Conservation (phyloP, 2,797 vertebrate genomes). For the Limnodromus scolopaceus region DNA sequence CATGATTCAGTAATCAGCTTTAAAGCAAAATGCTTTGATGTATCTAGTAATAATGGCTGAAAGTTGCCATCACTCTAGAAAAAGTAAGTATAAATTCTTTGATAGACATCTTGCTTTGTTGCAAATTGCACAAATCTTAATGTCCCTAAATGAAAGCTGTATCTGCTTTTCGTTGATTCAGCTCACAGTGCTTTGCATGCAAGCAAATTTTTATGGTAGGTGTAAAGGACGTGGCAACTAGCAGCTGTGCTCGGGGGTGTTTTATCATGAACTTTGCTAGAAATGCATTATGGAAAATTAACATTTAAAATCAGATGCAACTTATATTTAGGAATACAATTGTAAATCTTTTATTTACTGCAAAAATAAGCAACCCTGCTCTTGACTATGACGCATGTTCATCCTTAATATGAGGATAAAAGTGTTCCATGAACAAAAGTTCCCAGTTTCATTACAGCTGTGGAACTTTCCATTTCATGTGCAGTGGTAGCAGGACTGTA, state of each 20-base stretch:
- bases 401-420: neutral
- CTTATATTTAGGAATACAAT: neutral
- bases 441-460: constrained; percentile 1
- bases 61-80: neutral
- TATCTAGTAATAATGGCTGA: neutral
- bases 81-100: neutral
- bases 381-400: neutral
- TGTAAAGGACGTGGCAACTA: neutral
- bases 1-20: neutral
- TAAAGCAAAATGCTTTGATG: constrained; percentile 31
- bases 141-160: neutral
- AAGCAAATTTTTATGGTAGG: neutral
- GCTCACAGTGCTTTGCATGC: neutral
- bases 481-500: neutral
- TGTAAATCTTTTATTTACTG: neutral
- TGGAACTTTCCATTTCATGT: constrained; percentile 49
- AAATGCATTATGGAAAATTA: neutral
- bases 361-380: neutral
- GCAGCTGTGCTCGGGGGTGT: neutral
- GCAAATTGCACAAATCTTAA: neutral
- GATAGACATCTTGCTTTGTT: neutral
- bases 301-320: neutral
- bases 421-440: neutral
- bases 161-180: neutral
- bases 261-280: neutral